Conservation (phyloP, 2,797 vertebrate species). For the Peromyscus melanophrys region DNA sequence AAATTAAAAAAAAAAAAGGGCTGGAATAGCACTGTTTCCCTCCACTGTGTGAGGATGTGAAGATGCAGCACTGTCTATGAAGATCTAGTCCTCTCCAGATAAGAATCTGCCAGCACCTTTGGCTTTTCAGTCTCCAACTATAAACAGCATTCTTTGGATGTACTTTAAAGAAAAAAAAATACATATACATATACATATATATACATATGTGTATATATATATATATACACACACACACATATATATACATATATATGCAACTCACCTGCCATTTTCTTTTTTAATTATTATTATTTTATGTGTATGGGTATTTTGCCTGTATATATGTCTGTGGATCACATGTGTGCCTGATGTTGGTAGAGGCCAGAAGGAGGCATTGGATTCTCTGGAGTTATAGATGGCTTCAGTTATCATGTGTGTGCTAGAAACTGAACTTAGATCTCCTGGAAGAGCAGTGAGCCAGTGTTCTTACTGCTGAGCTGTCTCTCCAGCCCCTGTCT, state of each 20-base stretch:
- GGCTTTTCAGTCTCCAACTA: not conserved
- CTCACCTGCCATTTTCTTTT: not conserved
- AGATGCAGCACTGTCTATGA: not conserved
- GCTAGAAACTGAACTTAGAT: not conserved
- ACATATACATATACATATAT: no score
- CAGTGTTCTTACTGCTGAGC: not conserved
- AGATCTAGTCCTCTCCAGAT: not conserved
- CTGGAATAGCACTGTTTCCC: no score
- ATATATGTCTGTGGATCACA: not conserved
- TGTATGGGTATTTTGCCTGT: not conserved
- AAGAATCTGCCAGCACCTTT: no score
- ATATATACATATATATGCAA: not conserved
- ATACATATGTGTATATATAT: no score
- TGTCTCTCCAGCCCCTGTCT: not conserved
- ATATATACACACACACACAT: fast-evolving
- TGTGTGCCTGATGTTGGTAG: not conserved
- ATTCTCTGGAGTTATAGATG: not conserved
- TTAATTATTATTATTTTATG: not conserved
- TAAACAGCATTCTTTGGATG: not conserved
- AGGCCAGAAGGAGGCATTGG: not conserved
- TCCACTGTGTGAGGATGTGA: not conserved
- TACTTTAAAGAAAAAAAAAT: not conserved
- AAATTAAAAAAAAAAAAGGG: no score
- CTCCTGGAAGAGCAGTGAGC: not conserved
- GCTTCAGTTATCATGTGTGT: not conserved